Evolutionary conservation across 1,140 invertebrate genomes (phyloP).

Genomic region (Anastatus disparis): DNA sequence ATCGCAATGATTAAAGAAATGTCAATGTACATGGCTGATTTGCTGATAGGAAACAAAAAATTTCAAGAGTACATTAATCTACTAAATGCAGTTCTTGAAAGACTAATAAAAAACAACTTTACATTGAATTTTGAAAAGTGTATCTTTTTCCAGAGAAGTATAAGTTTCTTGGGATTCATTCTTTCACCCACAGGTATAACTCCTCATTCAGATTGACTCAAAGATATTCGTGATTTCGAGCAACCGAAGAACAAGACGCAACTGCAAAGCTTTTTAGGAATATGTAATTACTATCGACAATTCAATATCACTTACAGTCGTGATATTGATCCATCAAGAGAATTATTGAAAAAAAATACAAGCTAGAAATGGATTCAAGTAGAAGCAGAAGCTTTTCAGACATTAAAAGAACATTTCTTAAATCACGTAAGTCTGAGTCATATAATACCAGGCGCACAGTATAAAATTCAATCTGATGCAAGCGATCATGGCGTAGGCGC

Average conservation of each 20-base stretch:
- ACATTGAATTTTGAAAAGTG: constrained; percentile 43
- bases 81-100: constrained; percentile 16
- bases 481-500: constrained; percentile 40
- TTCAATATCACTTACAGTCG: constrained; percentile 35
- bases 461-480: constrained; percentile 42
- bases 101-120: constrained; percentile 39
- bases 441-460: neutral
- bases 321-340: constrained; percentile 34
- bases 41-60: constrained; percentile 29
- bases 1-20: neutral
- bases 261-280: constrained; percentile 39
- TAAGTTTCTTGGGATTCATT: constrained; percentile 41
- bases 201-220: constrained; percentile 23
- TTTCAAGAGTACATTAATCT: constrained; percentile 20
- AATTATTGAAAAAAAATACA: constrained; percentile 25
- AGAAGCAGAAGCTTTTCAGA: constrained; percentile 30
- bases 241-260: constrained; percentile 36
- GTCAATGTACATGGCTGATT: constrained; percentile 36
- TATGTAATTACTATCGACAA: constrained; percentile 41
- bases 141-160: constrained; percentile 21
- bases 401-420: constrained; percentile 39
- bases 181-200: constrained; percentile 24
- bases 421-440: constrained; percentile 22
- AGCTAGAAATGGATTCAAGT: constrained; percentile 38
- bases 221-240: constrained; percentile 35